Conservation (phyloP, 2,113 vertebrate species). For the Catharus minimus region DNA sequence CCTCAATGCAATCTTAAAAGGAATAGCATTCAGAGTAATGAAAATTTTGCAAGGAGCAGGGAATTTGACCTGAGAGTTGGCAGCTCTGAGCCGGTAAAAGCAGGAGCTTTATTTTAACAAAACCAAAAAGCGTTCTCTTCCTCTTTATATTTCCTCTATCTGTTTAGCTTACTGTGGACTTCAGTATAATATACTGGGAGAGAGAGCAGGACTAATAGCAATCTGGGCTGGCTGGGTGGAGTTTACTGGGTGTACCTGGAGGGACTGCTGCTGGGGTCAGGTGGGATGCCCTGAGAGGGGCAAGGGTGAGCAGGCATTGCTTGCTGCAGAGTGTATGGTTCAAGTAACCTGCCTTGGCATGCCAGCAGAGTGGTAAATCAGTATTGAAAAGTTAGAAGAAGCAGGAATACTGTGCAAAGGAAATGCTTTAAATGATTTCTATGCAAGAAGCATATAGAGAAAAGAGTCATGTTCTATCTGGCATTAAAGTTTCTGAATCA, state of each 20-base stretch:
- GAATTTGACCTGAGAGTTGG: not conserved
- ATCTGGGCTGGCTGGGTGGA: rapidly evolving
- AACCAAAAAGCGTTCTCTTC: not conserved
- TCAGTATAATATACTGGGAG: not conserved
- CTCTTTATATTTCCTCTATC: not conserved
- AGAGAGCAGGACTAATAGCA: not conserved
- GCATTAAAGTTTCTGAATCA: not conserved
- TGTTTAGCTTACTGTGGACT: not conserved
- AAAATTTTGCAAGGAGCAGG: not conserved
- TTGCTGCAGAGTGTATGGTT: not conserved
- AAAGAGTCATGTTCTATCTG: not conserved
- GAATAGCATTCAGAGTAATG: not conserved
- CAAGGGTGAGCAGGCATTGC: not conserved
- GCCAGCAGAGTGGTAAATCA: not conserved
- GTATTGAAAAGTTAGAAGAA: not conserved
- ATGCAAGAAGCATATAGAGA: rapidly evolving
- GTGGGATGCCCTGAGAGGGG: no score
- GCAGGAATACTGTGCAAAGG: not conserved
- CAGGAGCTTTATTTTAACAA: not conserved
- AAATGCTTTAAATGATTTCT: not conserved
- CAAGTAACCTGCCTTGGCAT: not conserved
- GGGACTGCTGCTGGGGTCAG: not conserved
- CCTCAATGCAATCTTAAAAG: not conserved
- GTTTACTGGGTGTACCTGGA: not conserved
- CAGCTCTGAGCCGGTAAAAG: not conserved